A percentile compares a stretch with the other conserved stretches of the same genome.
Evolutionary conservation across 2,888 invertebrate genomes (phyloP).

Genomic region (Bombyx huttoni): DNA sequence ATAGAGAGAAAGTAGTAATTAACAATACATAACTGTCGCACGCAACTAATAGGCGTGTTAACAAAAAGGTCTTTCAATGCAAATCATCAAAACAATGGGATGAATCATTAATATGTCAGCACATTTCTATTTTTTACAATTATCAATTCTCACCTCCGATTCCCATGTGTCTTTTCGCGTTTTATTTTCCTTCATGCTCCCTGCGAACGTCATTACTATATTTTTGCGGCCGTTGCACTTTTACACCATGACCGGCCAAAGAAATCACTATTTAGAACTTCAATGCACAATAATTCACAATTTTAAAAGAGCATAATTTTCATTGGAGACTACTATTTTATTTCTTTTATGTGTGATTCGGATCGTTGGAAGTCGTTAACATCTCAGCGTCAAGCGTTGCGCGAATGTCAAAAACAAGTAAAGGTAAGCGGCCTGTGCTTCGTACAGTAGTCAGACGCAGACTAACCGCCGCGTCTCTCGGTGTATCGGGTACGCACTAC

Average conservation of each 20-base stretch:
- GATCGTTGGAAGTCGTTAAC: constrained; percentile 35
- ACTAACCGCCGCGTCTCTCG: constrained; percentile 21
- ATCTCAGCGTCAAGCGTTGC: constrained; percentile 16
- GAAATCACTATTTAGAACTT: not conserved
- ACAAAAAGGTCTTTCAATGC: constrained; percentile 28
- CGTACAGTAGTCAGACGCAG: constrained; percentile 23
- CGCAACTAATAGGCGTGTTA: constrained; percentile 32
- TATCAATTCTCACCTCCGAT: constrained; percentile 46
- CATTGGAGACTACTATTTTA: not conserved
- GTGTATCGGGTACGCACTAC: constrained; percentile 64
- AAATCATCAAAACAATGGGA: constrained; percentile 31
- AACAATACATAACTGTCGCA: constrained; percentile 28
- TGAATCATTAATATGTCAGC: constrained; percentile 26
- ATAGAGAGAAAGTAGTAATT: constrained; percentile 35
- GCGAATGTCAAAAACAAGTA: constrained; percentile 3
- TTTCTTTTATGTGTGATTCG: constrained; percentile 46
- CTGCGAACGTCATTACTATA: constrained; percentile 55
- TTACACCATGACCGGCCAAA: constrained; percentile 22
- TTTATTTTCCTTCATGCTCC: constrained; percentile 63
- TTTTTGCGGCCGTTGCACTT: constrained; percentile 42
- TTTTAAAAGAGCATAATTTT: not conserved
- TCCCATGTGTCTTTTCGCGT: constrained; percentile 63
- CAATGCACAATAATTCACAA: not conserved
- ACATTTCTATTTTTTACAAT: constrained; percentile 9
- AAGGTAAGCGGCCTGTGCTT: constrained; percentile 7